These are phyloP conservation scores for Escarpia spicata DNA, from an alignment of 2,888 invertebrate genomes.

Conservation along the genomic window DNA sequence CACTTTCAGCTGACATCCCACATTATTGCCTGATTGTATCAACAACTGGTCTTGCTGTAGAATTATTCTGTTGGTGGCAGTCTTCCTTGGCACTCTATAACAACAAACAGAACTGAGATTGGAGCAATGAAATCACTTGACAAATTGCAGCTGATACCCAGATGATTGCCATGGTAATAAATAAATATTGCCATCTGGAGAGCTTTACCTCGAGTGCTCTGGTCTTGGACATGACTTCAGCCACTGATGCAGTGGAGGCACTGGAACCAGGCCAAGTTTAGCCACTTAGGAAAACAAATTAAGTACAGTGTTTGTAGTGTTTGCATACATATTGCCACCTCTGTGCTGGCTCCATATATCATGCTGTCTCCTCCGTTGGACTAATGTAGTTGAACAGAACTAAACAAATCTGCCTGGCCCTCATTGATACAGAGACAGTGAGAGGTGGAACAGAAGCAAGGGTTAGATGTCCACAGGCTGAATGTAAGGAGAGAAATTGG, in stretches of 20 bases:
- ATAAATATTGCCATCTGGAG: slow-evolving; percentile 4
- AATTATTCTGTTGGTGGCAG: not conserved
- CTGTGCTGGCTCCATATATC: not conserved
- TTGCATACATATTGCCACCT: slow-evolving; percentile 13
- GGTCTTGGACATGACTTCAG: not conserved
- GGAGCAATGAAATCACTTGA: slow-evolving; percentile 16
- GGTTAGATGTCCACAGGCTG: not conserved
- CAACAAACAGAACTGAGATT: not conserved
- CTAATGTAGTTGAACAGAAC: slow-evolving; percentile 14
- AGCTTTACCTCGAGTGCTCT: not conserved
- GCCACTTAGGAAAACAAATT: slow-evolving; percentile 11
- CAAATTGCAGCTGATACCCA: not conserved
- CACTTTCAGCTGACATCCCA: not conserved
- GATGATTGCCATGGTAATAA: not conserved
- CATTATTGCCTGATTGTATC: not conserved
- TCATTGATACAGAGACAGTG: not conserved
- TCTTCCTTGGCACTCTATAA: not conserved
- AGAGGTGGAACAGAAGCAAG: not conserved
- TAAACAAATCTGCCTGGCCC: not conserved
- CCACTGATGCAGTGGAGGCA: not conserved
- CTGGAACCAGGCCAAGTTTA: not conserved
- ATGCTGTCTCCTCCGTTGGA: not conserved
- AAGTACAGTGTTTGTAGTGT: slow-evolving; percentile 1
- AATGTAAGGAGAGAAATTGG: not conserved
- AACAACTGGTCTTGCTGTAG: not conserved